Conservation (phyloP, 2,113 vertebrate genomes). For the Dicerorhinus sumatrensis region DNA sequence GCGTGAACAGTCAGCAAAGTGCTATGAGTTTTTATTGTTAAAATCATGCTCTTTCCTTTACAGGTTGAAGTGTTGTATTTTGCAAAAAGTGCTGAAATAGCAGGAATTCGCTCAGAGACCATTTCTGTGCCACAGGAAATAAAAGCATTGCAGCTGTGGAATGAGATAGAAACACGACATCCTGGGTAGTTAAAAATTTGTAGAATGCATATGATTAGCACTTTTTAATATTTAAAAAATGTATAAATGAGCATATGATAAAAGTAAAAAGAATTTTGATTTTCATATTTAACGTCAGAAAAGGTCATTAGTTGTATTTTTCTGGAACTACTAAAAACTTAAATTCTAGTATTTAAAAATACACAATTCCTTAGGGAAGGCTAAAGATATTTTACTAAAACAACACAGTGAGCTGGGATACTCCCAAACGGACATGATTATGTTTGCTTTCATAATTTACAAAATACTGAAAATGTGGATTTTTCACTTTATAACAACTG, state of each 20-base stretch:
- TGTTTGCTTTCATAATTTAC: conserved; percentile 1
- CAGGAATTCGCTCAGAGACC: conserved; percentile 90
- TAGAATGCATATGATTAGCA: neutral
- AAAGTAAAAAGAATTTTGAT: neutral
- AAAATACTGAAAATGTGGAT: neutral
- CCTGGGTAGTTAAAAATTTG: conserved; percentile 88
- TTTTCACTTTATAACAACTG: neutral
- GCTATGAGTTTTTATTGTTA: neutral
- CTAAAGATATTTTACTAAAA: conserved; percentile 24
- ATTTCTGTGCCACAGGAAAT: conserved; percentile 88
- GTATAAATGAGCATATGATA: neutral
- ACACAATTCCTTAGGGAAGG: neutral
- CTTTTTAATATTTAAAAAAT: neutral
- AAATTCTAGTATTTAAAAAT: neutral
- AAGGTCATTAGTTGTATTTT: neutral
- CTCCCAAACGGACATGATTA: neutral
- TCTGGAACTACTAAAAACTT: neutral
- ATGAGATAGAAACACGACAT: conserved; percentile 90
- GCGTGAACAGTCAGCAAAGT: neutral
- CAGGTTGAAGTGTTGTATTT: conserved; percentile 94
- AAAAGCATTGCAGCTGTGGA: conserved; percentile 92
- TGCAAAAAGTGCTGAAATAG: conserved; percentile 94
- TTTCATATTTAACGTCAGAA: neutral
- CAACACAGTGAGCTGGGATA: neutral
- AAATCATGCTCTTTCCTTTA: neutral